A percentile compares a stretch with the other conserved stretches of the same genome.
Evolutionary conservation across 2,113 vertebrate genomes (phyloP).

Genomic region (Entomyzon cyanotis): DNA sequence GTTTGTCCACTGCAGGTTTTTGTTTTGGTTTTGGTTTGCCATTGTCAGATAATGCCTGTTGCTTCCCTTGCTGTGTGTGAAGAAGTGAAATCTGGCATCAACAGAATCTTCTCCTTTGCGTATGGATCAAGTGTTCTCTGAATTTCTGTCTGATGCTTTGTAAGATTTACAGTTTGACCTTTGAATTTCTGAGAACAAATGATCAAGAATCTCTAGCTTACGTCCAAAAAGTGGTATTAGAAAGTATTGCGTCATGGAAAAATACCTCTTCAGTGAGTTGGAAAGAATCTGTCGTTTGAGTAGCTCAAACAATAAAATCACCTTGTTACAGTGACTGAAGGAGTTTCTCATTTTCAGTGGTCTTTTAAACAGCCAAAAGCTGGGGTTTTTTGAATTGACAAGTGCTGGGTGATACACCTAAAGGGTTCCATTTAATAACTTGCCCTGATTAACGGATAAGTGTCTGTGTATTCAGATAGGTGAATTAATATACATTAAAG

Average conservation of each 20-base stretch:
- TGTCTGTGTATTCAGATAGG: not conserved
- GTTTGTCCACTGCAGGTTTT: not conserved
- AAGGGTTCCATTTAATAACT: not conserved
- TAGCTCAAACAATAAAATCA: not conserved
- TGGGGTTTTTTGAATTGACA: not conserved
- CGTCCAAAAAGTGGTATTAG: not conserved
- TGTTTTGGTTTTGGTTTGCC: not conserved
- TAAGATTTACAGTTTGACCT: not conserved
- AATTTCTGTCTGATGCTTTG: not conserved
- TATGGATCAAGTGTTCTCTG: not conserved
- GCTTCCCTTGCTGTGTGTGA: not conserved
- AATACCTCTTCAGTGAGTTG: not conserved
- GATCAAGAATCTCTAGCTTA: not conserved
- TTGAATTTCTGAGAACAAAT: not conserved
- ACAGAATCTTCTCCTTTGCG: not conserved
- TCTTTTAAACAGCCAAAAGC: not conserved
- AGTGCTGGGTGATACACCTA: not conserved
- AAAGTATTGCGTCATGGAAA: not conserved
- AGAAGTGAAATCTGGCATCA: not conserved
- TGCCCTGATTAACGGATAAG: not conserved
- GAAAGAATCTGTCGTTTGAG: not conserved
- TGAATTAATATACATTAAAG: not conserved
- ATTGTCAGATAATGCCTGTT: not conserved
- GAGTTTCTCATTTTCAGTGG: not conserved
- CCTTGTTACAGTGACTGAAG: not conserved